Percentiles rank a stretch among this genome's conserved stretches.
These are phyloP conservation scores for Philopedon plagiatum DNA, from an alignment of 2,888 invertebrate genomes.

Conservation along the genomic window DNA sequence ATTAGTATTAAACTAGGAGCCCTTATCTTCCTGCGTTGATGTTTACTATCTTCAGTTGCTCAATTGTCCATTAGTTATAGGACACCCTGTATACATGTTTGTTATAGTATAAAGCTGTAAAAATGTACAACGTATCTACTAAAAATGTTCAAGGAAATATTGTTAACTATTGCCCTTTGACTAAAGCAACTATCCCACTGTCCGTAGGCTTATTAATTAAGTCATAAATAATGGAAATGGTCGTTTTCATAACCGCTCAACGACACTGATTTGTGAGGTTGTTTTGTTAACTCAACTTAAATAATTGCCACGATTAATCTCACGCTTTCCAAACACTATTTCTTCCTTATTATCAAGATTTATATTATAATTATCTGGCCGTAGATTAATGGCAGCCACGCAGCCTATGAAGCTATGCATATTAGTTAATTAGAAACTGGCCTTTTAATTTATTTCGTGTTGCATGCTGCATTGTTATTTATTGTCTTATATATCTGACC, in stretches of 20 bases:
- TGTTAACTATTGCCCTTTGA: background rate
- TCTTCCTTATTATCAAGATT: slow-evolving; percentile 52
- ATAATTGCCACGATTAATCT: slow-evolving; percentile 58
- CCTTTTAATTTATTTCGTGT: slow-evolving; percentile 39
- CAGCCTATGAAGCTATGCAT: slow-evolving; percentile 34
- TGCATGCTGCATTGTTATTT: slow-evolving; percentile 25
- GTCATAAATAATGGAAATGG: slow-evolving; percentile 53
- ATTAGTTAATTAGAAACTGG: slow-evolving; percentile 48
- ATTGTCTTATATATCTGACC: slow-evolving; percentile 13
- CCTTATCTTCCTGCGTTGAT: too few relatives aligned
- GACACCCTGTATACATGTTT: too few relatives aligned
- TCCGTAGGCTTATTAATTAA: slow-evolving; percentile 52
- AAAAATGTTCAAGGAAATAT: background rate
- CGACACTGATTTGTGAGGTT: slow-evolving; percentile 57
- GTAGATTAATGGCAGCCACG: slow-evolving; percentile 42
- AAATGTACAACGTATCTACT: too few relatives aligned
- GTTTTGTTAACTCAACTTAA: slow-evolving; percentile 57
- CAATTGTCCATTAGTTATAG: too few relatives aligned
- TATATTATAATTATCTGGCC: slow-evolving; percentile 48
- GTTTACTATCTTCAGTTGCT: too few relatives aligned
- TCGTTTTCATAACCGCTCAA: slow-evolving; percentile 52
- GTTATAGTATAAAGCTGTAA: too few relatives aligned
- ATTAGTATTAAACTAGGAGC: too few relatives aligned
- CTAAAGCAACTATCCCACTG: slow-evolving; percentile 10
- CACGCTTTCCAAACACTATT: slow-evolving; percentile 51